phyloP scores from a whole-genome alignment of 2,888 invertebrate genomes.

The Neoitamus cyanurus region DNA sequence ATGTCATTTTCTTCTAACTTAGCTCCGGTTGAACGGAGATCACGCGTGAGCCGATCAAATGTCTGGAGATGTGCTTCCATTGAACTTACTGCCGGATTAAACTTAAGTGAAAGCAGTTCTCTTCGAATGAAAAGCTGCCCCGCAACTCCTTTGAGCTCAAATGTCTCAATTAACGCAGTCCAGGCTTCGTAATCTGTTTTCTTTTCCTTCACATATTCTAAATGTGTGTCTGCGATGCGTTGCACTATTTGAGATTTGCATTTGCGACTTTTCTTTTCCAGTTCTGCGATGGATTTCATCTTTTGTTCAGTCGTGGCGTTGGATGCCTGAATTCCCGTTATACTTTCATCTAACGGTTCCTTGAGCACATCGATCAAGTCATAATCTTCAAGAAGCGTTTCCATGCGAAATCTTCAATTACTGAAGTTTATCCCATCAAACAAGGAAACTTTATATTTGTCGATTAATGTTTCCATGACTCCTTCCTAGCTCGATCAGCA shows the following conservation, averaged over 20 bases:
- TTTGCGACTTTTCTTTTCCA: conserved; percentile 8
- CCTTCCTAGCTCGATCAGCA: neutral
- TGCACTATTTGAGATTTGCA: conserved; percentile 56
- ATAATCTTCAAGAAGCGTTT: conserved; percentile 52
- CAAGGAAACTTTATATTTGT: conserved; percentile 33
- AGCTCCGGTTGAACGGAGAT: conserved; percentile 60
- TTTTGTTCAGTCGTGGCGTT: neutral
- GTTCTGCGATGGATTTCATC: conserved; percentile 38
- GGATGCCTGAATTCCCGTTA: neutral
- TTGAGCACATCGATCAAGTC: conserved; percentile 48
- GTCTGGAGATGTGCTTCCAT: neutral
- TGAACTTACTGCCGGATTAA: neutral
- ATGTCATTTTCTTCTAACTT: conserved; percentile 59
- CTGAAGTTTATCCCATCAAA: conserved; percentile 47
- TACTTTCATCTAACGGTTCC: neutral
- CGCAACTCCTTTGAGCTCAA: conserved; percentile 52
- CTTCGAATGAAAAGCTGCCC: conserved; percentile 56
- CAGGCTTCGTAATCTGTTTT: conserved; percentile 55
- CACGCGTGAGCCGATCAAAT: conserved; percentile 60
- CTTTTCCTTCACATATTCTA: conserved; percentile 57
- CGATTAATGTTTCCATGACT: neutral
- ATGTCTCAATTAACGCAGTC: conserved; percentile 52
- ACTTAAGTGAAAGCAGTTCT: conserved; percentile 48
- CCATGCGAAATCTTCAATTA: conserved; percentile 55
- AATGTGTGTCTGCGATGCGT: conserved; percentile 55